These are phyloP conservation scores for Danionella cerebrum DNA, from an alignment of 2,113 vertebrate species.

Conservation along the genomic window DNA sequence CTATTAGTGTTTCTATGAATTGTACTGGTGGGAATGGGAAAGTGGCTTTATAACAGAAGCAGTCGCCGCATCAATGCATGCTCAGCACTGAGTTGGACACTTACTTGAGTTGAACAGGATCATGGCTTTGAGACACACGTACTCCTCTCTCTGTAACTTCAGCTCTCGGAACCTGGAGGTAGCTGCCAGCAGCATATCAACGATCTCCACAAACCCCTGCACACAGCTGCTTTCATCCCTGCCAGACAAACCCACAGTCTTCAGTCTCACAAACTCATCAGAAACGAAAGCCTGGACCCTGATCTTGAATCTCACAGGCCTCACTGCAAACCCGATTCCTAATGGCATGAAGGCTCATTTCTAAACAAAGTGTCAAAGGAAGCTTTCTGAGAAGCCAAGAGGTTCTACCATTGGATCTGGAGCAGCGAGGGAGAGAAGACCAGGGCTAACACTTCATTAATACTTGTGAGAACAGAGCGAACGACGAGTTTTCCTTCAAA, in stretches of 20 bases:
- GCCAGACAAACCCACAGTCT: not conserved
- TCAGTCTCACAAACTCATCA: not conserved
- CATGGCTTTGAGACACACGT: constrained; percentile 96
- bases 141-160: constrained; percentile 91
- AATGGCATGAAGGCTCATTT: not conserved
- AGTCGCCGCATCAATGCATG: not conserved
- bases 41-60: too few species aligned
- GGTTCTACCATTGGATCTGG: not conserved
- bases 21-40: too few species aligned
- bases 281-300: not conserved
- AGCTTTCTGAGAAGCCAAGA: not conserved
- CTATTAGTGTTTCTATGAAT: too few species aligned
- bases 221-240: constrained; percentile 94
- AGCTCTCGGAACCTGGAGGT: constrained; percentile 90
- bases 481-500: not conserved
- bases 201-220: constrained; percentile 93
- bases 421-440: not conserved
- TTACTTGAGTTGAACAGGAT: constrained; percentile 98
- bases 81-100: constrained; percentile 44
- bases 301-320: not conserved
- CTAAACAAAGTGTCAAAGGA: not conserved
- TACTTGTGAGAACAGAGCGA: not conserved
- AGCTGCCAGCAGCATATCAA: constrained; percentile 92
- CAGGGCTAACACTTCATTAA: not conserved
- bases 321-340: not conserved